Percentiles rank a stretch among this genome's conserved stretches.
These are phyloP conservation scores for Chunga burmeisteri DNA, from an alignment of 2,113 vertebrate species.

Conservation along the genomic window DNA sequence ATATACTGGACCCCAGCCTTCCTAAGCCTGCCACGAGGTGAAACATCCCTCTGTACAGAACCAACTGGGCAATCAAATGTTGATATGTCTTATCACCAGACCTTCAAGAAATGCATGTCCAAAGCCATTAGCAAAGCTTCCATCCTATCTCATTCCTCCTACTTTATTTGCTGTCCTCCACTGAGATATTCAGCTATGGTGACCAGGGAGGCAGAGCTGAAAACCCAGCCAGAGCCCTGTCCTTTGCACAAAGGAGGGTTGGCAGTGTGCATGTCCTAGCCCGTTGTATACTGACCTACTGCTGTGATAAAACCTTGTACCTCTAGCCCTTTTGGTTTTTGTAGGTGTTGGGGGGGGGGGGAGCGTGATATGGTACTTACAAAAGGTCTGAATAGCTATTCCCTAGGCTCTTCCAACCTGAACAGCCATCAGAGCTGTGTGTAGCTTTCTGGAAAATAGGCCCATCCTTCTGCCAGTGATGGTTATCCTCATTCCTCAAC, in stretches of 20 bases:
- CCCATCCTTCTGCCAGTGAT: neutral
- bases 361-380: neutral
- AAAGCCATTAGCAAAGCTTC: neutral
- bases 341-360: neutral
- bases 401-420: neutral
- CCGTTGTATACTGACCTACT: neutral
- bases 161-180: neutral
- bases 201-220: neutral
- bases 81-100: neutral
- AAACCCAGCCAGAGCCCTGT: neutral
- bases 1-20: neutral
- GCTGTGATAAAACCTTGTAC: neutral
- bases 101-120: neutral
- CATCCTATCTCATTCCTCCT: neutral
- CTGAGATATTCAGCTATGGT: neutral
- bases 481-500: neutral
- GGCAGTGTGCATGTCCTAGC: neutral
- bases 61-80: neutral
- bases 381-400: neutral
- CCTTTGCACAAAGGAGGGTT: neutral
- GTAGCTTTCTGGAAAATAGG: neutral
- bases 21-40: rapidly evolving
- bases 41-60: neutral
- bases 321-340: neutral
- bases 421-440: neutral